Percentiles rank a stretch among this genome's conserved stretches.
These are phyloP conservation scores for Protobothrops flavoviridis DNA, from an alignment of 2,113 vertebrate species.

Conservation along the genomic window DNA sequence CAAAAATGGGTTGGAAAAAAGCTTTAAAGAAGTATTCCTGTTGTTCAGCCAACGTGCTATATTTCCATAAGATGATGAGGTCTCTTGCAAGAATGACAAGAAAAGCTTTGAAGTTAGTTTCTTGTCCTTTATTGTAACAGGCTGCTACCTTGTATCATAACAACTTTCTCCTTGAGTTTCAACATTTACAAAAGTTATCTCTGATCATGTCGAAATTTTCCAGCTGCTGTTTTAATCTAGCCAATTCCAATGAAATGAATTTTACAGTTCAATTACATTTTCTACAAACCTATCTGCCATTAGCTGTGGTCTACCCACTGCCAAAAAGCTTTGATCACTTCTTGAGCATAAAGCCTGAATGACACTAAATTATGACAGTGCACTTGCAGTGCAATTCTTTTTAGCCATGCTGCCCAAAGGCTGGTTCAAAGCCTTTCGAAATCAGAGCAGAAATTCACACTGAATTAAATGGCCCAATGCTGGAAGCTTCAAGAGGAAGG, in stretches of 20 bases:
- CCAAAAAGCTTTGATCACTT: not conserved
- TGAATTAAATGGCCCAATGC: not conserved
- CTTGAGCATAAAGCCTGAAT: not conserved
- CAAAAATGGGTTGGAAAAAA: not conserved
- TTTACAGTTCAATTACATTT: not conserved
- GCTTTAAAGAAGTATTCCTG: not conserved
- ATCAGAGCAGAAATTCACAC: not conserved
- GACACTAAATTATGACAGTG: not conserved
- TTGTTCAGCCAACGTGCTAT: not conserved
- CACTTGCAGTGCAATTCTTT: not conserved
- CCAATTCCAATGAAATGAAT: not conserved
- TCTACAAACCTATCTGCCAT: not conserved
- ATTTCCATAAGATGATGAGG: not conserved
- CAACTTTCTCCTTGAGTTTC: not conserved
- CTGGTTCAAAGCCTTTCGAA: not conserved
- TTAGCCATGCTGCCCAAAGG: not conserved
- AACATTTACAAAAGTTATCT: constrained; percentile 16
- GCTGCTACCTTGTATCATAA: not conserved
- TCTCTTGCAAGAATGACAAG: not conserved
- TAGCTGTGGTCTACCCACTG: not conserved
- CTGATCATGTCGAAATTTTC: constrained; percentile 7
- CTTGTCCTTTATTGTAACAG: not conserved
- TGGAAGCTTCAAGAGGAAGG: not conserved
- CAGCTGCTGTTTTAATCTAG: not conserved
- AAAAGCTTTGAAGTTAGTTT: not conserved